Percentiles rank a stretch among this genome's conserved stretches.
phyloP scores from a whole-genome alignment of 2,113 vertebrate genomes.

The Ornithorhynchus anatinus region DNA sequence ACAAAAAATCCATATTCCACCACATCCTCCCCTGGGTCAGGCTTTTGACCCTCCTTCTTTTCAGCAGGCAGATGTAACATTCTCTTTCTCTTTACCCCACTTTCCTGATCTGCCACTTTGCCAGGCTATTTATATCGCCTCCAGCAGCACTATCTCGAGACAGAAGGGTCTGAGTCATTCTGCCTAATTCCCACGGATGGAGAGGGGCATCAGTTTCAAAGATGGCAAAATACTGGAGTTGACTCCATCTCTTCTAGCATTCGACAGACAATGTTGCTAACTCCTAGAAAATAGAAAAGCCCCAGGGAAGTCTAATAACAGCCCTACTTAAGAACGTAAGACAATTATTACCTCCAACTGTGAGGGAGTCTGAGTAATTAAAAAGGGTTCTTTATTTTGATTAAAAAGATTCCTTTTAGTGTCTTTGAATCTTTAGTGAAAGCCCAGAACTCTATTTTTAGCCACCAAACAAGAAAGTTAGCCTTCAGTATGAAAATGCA shows the following conservation, averaged over 20 bases:
- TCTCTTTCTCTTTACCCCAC: no score
- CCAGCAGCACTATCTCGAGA: background rate
- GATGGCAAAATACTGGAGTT: conserved; percentile 42
- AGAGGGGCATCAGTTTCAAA: background rate
- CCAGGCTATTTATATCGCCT: rapidly evolving
- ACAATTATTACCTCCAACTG: conserved; percentile 82
- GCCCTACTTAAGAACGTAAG: conserved; percentile 76
- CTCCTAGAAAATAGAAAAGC: conserved; percentile 76
- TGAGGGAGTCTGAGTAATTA: conserved; percentile 81
- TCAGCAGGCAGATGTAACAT: no score
- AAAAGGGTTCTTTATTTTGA: conserved; percentile 83
- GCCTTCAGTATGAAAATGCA: conserved; percentile 55
- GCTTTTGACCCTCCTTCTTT: no score
- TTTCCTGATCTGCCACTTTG: rapidly evolving
- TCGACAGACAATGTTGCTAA: conserved; percentile 57
- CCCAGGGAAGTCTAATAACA: conserved; percentile 79
- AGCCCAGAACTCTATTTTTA: conserved; percentile 72
- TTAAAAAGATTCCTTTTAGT: conserved; percentile 82
- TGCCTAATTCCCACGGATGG: rapidly evolving
- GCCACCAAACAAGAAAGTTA: conserved; percentile 60
- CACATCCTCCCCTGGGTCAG: no score
- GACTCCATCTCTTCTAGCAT: conserved; percentile 41
- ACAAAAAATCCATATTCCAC: no score
- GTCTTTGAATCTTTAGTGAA: conserved; percentile 76
- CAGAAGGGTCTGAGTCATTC: background rate